Conservation (phyloP, 2,113 vertebrate species). For the Vulpes ferrilata region DNA sequence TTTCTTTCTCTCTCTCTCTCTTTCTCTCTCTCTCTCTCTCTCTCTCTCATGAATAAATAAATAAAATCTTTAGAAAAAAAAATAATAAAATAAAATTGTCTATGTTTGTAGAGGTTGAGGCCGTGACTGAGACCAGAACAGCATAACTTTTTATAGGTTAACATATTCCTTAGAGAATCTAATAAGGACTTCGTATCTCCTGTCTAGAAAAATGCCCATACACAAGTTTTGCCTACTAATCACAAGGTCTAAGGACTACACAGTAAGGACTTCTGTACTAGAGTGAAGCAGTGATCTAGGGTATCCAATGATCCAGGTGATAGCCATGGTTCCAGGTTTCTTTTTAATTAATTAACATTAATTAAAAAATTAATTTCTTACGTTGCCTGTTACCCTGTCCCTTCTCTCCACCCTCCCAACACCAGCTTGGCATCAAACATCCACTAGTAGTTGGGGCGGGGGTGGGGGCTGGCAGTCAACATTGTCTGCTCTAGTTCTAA, state of each 20-base stretch:
- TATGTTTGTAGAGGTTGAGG: background rate
- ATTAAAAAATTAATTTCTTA: background rate
- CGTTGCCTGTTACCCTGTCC: background rate
- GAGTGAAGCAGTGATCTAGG: background rate
- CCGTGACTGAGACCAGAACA: background rate
- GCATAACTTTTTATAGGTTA: constrained; percentile 26
- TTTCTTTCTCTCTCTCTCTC: no score
- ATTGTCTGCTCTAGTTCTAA: background rate
- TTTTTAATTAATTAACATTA: background rate
- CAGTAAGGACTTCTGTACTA: background rate
- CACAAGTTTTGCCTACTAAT: background rate
- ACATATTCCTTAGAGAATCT: constrained; percentile 4
- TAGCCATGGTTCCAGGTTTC: background rate
- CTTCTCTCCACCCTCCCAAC: background rate
- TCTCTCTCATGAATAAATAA: no score
- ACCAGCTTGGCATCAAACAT: background rate
- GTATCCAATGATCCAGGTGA: background rate
- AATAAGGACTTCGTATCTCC: constrained; percentile 28
- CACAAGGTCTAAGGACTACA: background rate
- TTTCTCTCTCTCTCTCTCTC: no score
- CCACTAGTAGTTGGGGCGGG: background rate
- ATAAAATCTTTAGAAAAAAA: no score
- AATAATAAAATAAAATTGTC: background rate
- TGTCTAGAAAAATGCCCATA: background rate
- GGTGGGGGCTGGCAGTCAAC: background rate